phyloP scores from a whole-genome alignment of 2,113 vertebrate genomes.

The Pachyramphus minor region DNA sequence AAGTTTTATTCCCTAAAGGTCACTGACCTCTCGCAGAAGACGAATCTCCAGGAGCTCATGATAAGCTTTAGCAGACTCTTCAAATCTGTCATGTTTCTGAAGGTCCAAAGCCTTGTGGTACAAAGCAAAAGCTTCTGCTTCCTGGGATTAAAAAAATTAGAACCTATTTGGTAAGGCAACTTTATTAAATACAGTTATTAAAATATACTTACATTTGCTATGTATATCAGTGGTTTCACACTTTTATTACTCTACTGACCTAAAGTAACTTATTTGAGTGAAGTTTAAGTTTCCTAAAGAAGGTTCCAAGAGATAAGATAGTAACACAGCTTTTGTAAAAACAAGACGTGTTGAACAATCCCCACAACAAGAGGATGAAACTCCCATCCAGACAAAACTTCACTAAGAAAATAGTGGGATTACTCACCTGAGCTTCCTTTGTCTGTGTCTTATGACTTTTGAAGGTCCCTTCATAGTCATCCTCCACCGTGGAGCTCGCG shows the following conservation, averaged over 20 bases:
- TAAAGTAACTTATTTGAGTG: not conserved
- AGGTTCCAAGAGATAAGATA: not conserved
- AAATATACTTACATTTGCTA: not conserved
- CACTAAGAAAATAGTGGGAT: not conserved
- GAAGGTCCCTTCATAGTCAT: constrained; percentile 87
- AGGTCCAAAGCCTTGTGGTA: constrained; percentile 97
- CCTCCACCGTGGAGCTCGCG: constrained; percentile 84
- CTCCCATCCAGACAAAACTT: not conserved
- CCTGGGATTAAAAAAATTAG: constrained; percentile 70
- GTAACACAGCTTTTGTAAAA: not conserved
- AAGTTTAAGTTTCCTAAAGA: not conserved
- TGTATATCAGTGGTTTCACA: not conserved
- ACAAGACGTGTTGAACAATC: not conserved
- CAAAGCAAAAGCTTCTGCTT: constrained; percentile 96
- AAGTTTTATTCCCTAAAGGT: not conserved
- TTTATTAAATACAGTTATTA: not conserved
- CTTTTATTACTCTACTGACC: not conserved
- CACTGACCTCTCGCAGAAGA: constrained; percentile 89
- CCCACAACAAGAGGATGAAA: not conserved
- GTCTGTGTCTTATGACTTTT: constrained; percentile 90
- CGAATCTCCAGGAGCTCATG: constrained; percentile 93
- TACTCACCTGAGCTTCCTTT: constrained; percentile 91
- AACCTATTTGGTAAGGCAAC: not conserved
- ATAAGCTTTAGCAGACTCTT: constrained; percentile 93
- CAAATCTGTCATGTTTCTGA: constrained; percentile 94